Evolutionary conservation across 2,113 vertebrate genomes (phyloP).

Genomic region (Agelaius tricolor): DNA sequence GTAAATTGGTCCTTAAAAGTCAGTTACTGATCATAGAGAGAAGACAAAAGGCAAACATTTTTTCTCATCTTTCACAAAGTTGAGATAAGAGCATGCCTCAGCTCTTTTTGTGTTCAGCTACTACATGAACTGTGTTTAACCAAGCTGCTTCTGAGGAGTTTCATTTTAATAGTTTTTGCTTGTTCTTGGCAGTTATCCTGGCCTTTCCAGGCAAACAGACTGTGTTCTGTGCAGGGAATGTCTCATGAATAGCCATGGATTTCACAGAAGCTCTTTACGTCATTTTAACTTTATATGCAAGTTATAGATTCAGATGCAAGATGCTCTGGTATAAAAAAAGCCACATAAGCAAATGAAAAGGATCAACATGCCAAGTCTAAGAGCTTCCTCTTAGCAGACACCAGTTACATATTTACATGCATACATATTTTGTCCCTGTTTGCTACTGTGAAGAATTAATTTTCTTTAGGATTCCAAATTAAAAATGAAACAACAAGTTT

Average conservation of each 20-base stretch:
- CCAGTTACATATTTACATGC: not conserved
- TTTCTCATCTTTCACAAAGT: not conserved
- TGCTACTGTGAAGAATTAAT: not conserved
- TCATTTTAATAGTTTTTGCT: not conserved
- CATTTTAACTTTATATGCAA: not conserved
- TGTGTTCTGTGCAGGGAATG: not conserved
- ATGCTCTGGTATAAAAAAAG: not conserved
- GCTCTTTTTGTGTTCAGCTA: not conserved
- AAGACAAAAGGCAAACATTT: not conserved
- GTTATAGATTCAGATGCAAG: not conserved
- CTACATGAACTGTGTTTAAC: not conserved
- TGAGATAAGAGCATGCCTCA: not conserved
- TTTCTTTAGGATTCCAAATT: not conserved
- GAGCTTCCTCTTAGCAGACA: not conserved
- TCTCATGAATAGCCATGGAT: not conserved
- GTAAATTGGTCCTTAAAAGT: not conserved
- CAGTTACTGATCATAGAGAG: not conserved
- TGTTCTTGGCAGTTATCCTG: not conserved
- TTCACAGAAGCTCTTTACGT: slow-evolving; percentile 2
- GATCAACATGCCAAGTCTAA: not conserved
- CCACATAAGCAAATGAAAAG: not conserved
- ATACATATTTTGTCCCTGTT: not conserved
- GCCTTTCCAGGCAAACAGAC: not conserved
- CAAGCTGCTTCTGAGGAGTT: not conserved
- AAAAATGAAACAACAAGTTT: not conserved